Evolutionary conservation across 2,888 invertebrate species (phyloP).

Genomic region (Drosophila algonquin): DNA sequence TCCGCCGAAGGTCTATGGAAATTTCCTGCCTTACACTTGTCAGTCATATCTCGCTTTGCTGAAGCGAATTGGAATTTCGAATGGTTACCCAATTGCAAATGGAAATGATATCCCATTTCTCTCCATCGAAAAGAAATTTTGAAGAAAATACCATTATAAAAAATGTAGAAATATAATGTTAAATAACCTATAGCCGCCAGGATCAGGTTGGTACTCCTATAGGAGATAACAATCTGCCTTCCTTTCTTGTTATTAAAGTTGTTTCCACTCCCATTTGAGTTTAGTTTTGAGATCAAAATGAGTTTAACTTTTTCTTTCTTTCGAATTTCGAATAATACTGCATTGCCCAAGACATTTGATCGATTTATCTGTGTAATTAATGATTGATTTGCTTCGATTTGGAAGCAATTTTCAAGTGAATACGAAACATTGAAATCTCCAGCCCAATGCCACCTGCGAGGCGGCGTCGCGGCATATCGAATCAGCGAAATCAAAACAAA

Average conservation of each 20-base stretch:
- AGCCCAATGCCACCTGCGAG: conserved; percentile 73
- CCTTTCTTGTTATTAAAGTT: too few species aligned
- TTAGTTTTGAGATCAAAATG: conserved; percentile 8
- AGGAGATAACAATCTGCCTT: not conserved
- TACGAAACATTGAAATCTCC: conserved; percentile 33
- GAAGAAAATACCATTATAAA: too few species aligned
- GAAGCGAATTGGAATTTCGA: conserved; percentile 23
- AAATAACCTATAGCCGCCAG: too few species aligned
- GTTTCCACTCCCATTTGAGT: not conserved
- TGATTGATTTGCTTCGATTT: conserved; percentile 49
- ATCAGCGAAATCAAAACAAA: conserved; percentile 73
- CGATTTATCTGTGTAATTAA: conserved; percentile 45
- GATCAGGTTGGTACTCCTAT: too few species aligned
- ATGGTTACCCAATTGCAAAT: conserved; percentile 12
- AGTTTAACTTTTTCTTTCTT: conserved; percentile 27
- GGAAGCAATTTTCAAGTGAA: conserved; percentile 38
- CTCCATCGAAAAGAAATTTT: too few species aligned
- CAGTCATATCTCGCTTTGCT: conserved; percentile 27
- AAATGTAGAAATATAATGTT: too few species aligned
- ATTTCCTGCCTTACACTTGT: conserved; percentile 52
- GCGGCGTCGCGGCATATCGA: conserved; percentile 70
- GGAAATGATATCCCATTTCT: not conserved
- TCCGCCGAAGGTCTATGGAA: conserved; percentile 56
- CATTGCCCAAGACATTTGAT: conserved; percentile 24
- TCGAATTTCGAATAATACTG: not conserved